Evolutionary conservation across 2,797 vertebrate genomes (phyloP), one percentile per base, ranked within the genome.

Genomic region (Sorex maritimensis): DNA sequence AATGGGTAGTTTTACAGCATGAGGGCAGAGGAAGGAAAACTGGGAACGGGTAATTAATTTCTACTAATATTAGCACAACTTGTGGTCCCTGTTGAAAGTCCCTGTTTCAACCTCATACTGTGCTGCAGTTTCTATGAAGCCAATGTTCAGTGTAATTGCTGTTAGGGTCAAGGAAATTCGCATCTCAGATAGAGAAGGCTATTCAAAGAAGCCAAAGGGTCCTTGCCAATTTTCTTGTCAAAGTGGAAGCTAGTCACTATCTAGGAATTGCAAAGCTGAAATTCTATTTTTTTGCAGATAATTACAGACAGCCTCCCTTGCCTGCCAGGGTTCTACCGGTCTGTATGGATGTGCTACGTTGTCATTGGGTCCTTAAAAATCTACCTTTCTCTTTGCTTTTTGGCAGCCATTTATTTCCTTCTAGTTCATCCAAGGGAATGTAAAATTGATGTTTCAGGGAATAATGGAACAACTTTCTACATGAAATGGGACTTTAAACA

Each of bases 401-500:
- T 78, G 63, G 6, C 49, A 30, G 63, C 91, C 21, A 49, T 0
- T 61, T 61, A 75, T 89, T 88, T 34, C 52, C 87, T 78, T 30
- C 46, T 30, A 69, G 17, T 38, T 30, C 55, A 13, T 46, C 30
- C 41, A 72, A 88, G 23, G 72, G 17, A 71, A 23, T n/a, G 44
- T 88, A 63, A 34, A 49, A 34, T 67, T 94, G 80, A 55, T 21
- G 44, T 83, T 84, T 86, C n/a, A 58, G 49, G 79, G 74, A 69
- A 15, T 72, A 58, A 58, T 38, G 23, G 78, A 79, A 71, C 2
- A 63, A 13, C 61, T 93, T 93, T 81, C 52, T 72, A 6, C 12
- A 55, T 83, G 26, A 88, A 75, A 26, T 61, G 63, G n/a, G 26
- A 17, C 80, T 71, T 30, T 19, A 82, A 82, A 24, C 73, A 69